phyloP scores from a whole-genome alignment of 2,113 vertebrate genomes.

The Callionymus lyra region DNA sequence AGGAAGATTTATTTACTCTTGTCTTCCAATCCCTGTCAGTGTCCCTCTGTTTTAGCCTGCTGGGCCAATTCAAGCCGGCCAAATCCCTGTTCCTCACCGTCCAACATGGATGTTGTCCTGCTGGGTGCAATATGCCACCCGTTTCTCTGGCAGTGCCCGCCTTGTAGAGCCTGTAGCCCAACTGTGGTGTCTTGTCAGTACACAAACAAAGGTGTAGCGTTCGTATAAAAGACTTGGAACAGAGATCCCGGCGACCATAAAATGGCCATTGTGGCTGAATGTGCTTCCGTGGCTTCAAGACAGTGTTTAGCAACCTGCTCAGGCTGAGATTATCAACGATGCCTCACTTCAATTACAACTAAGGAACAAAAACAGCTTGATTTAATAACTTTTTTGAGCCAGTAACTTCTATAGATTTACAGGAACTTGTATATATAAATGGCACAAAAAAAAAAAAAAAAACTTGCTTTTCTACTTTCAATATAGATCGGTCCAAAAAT shows the following conservation, averaged over 20 bases:
- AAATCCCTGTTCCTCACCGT: conserved; percentile 37
- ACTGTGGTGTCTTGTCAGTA: conserved; percentile 34
- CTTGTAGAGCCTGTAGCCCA: conserved; percentile 23
- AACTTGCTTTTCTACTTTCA: too few relatives aligned
- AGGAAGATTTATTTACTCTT: conserved; percentile 30
- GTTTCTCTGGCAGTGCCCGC: conserved; percentile 37
- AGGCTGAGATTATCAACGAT: too few relatives aligned
- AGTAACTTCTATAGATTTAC: too few relatives aligned
- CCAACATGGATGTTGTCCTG: conserved; percentile 40
- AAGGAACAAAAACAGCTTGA: too few relatives aligned
- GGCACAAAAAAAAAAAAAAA: too few relatives aligned
- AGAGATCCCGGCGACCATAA: conserved; percentile 36
- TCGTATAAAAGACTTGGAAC: conserved; percentile 35
- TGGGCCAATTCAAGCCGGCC: conserved; percentile 54
- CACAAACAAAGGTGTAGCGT: conserved; percentile 56
- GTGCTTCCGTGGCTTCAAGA: too few relatives aligned
- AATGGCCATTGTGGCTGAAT: conserved; percentile 2
- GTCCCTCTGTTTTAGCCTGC: conserved; percentile 33
- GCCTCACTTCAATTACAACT: too few relatives aligned
- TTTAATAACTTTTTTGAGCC: too few relatives aligned
- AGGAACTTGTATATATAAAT: too few relatives aligned
- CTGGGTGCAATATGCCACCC: conserved; percentile 67
- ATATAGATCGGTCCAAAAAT: too few relatives aligned
- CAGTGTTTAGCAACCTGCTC: too few relatives aligned
- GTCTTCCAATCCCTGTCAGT: conserved; percentile 17